Base-by-base conservation (phyloP, 1,140 invertebrate genomes). In the Centruroides vittatus region DNA sequence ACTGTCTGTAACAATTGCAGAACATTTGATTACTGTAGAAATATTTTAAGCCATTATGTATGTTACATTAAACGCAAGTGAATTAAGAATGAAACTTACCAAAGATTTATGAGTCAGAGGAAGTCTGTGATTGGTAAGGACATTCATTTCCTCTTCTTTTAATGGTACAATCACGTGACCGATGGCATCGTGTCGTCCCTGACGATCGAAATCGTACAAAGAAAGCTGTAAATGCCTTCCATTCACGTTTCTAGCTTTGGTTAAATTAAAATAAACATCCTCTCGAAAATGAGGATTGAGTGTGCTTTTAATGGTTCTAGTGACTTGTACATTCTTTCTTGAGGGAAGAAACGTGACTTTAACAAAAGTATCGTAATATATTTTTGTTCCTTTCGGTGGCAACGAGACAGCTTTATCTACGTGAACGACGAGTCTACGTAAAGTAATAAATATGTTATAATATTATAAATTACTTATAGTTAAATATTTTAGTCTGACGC, bases 141-240 rank as follows among this genome's bases (percentile, higher is more conserved):
- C 47, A 9, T 61, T 49, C 7, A 36, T n/a, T 35, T 54, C 47
- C 5, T 63, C 35, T 13, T 50, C 34, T 4, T 48, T 23, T 3
- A 66, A 41, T 3, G 64, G 56, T 9, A 66, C 10, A 3, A 66
- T 11, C 5, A 59, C 59, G 23, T 66, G 64, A 1, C 64, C 64
- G 3, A 66, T 52, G 8, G 64, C 64, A 49, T 66, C 64, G 47
- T 62, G 57, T 7, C 61, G 47, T 1, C 61, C 64, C n/a, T 63
- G 58, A 8, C 64, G 46, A 34, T 62, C 59, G 48, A 46, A 55
- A 8, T 66, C 64, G 34, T 48, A 63, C 23, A 66, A 41, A 8
- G 41, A 41, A 41, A 35, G n/a, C 34, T 55, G 23, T n/a, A 36
- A 55, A 55, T 41, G 41, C 41, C 41, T 41, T 3, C 41, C 41